Conservation (phyloP, 2,797 vertebrate species). For the Brachyalestes nurse region DNA sequence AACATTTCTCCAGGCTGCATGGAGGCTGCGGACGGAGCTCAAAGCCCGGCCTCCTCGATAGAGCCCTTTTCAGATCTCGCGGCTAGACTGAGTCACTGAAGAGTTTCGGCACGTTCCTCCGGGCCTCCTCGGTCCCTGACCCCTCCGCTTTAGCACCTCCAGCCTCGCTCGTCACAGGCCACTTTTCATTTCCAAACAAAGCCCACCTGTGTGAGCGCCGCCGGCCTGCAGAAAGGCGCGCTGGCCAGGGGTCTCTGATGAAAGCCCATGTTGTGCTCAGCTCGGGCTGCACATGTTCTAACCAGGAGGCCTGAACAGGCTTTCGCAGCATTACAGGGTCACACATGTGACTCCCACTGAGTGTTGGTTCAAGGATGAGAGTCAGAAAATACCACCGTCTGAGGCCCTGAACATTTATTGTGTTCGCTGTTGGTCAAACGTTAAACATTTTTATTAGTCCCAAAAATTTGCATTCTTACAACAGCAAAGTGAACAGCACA, state of each 20-base stretch:
- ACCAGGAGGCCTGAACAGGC: neutral
- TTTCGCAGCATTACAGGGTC: conserved; percentile 5
- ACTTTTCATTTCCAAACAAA: conserved; percentile 71
- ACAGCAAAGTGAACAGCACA: too few relatives aligned
- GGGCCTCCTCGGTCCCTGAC: conserved; percentile 16
- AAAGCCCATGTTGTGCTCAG: conserved; percentile 68
- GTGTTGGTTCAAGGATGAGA: too few relatives aligned
- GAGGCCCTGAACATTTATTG: too few relatives aligned
- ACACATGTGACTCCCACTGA: neutral
- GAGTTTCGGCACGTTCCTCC: conserved; percentile 18
- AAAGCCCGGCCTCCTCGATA: conserved; percentile 50
- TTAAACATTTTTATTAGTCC: too few relatives aligned
- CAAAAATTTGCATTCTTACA: too few relatives aligned
- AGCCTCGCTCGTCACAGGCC: conserved; percentile 57
- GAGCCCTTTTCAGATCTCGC: conserved; percentile 48
- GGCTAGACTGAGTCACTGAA: conserved; percentile 34
- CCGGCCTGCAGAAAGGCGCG: conserved; percentile 58
- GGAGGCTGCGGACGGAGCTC: conserved; percentile 62
- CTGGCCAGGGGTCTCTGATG: conserved; percentile 63
- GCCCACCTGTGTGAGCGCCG: conserved; percentile 62
- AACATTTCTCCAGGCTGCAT: conserved; percentile 64
- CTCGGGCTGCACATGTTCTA: conserved; percentile 56
- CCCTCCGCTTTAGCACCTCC: conserved; percentile 58
- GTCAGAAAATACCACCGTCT: too few relatives aligned
- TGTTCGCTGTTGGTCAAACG: too few relatives aligned